Evolutionary conservation across 2,797 vertebrate species (phyloP), one percentile per base, ranked within the genome.

Genomic region (Platyrinchus mystaceus): DNA sequence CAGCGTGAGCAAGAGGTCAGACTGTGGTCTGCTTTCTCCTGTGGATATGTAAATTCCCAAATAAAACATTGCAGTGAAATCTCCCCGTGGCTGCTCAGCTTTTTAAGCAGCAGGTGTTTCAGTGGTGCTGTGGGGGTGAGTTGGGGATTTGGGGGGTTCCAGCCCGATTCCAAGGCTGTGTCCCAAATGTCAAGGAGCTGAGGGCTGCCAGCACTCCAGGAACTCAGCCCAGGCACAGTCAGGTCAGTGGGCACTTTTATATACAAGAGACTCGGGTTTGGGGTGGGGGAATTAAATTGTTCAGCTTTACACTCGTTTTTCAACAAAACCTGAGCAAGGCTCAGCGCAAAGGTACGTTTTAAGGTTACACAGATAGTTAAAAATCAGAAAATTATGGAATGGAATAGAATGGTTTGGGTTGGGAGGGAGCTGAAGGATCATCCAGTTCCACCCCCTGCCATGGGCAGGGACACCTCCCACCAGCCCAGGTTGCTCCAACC

Each of bases 21-120:
- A 88, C 89, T 78, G 85, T 87, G 94, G 95, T 96, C 97, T 95
- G 46, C 97, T 97, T 96, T 94, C 84, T 96, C 96, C 97, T 98
- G 97, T 98, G 97, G 97, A 92, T 96, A 97, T 98, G 96, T 97
- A 97, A 97, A 98, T 97, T 97, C 98, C 97, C 97, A 77, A 98
- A 98, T 98, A 98, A 98, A 98, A 97, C 13, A 97, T 89, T 97
- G 97, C 97, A 95, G 97, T 98, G 98, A 96, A 96, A 97, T 94
- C 94, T 91, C 71, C 19, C 2, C 66, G 27, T 19, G 63, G 41
- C 28, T 15, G n/a, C 56, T 46, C 22, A 4, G 62, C 1, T 73
- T 47, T 74, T 52, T 34, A 5, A 59, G 14, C 52, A n/a, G 37
- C 1, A 0, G 1, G 34, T 24, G 30, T 32, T 10, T 30, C 4